Conservation (phyloP, 1,140 invertebrate genomes). For the Drosophila kikkawai region DNA sequence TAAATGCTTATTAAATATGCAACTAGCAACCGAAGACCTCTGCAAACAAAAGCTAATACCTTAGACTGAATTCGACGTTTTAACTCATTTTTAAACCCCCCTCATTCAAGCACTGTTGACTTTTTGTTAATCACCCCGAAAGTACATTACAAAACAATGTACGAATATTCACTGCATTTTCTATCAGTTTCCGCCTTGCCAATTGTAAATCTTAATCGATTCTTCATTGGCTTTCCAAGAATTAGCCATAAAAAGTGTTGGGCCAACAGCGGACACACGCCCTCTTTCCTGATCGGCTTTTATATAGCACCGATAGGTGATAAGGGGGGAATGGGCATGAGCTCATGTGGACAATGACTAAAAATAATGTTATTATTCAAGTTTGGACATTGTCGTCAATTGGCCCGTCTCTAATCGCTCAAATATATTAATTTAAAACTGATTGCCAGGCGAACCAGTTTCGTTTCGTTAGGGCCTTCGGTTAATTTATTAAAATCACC, state of each 20-base stretch:
- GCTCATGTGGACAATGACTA: slow-evolving; percentile 71
- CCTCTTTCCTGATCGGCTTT: slow-evolving; percentile 54
- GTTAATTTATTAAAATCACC: slow-evolving; percentile 72
- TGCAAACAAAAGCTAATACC: background rate
- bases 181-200: slow-evolving; percentile 36
- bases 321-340: slow-evolving; percentile 50
- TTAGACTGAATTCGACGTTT: background rate
- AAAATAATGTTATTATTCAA: slow-evolving; percentile 66
- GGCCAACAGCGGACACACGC: slow-evolving; percentile 29
- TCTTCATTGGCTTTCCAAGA: slow-evolving; percentile 30
- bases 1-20: slow-evolving; percentile 32
- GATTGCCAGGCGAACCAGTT: slow-evolving; percentile 50
- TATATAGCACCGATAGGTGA: slow-evolving; percentile 38
- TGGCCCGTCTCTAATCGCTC: slow-evolving; percentile 30
- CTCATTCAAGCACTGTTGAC: slow-evolving; percentile 7
- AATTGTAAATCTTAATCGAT: slow-evolving; percentile 52
- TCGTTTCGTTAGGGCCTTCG: slow-evolving; percentile 1
- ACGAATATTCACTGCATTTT: slow-evolving; percentile 10
- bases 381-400: slow-evolving; percentile 65
- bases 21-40: slow-evolving; percentile 1
- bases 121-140: slow-evolving; percentile 23
- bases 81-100: slow-evolving; percentile 21
- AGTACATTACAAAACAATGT: slow-evolving; percentile 17
- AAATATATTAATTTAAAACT: slow-evolving; percentile 75
- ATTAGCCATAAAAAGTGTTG: slow-evolving; percentile 41